Evolutionary conservation across 2,113 vertebrate species (phyloP).

Genomic region (Toxotes chatareus): DNA sequence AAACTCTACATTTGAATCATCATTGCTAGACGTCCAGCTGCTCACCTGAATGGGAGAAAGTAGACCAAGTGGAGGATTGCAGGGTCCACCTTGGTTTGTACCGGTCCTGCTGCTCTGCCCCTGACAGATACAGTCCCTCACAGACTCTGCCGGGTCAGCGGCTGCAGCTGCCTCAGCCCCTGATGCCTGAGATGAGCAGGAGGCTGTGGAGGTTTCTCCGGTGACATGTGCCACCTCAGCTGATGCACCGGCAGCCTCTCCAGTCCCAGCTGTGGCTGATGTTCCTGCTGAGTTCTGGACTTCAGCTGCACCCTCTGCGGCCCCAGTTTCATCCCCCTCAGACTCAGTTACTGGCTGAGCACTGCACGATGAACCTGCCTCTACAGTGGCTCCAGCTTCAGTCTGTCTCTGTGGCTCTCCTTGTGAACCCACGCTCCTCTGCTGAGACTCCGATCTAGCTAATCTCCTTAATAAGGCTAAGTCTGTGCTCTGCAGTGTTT

Average conservation of each 20-base stretch:
- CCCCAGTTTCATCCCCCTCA: neutral
- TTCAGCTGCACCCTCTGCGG: slow-evolving; percentile 8
- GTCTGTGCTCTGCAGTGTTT: slow-evolving; percentile 16
- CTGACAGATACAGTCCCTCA: slow-evolving; percentile 51
- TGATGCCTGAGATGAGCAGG: slow-evolving; percentile 26
- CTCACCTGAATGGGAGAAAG: slow-evolving; percentile 81
- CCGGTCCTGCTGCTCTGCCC: slow-evolving; percentile 59
- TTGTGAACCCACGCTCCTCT: neutral
- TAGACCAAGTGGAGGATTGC: slow-evolving; percentile 72
- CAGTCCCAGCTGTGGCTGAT: neutral
- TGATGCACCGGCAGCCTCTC: neutral
- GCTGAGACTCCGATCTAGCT: slow-evolving; percentile 23
- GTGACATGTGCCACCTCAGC: neutral
- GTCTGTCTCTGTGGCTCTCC: slow-evolving; percentile 12
- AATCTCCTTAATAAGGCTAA: slow-evolving; percentile 2
- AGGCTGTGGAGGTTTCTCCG: slow-evolving; percentile 33
- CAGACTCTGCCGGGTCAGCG: neutral
- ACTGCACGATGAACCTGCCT: slow-evolving; percentile 23
- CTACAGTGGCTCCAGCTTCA: slow-evolving; percentile 25
- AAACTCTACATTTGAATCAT: neutral
- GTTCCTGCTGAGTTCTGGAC: slow-evolving; percentile 25
- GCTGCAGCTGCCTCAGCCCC: slow-evolving; percentile 23
- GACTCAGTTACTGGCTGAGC: neutral
- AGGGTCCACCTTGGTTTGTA: slow-evolving; percentile 80
- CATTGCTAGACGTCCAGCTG: neutral